Evolutionary conservation across 2,888 invertebrate species (phyloP).

Genomic region (Meloe dianella): DNA sequence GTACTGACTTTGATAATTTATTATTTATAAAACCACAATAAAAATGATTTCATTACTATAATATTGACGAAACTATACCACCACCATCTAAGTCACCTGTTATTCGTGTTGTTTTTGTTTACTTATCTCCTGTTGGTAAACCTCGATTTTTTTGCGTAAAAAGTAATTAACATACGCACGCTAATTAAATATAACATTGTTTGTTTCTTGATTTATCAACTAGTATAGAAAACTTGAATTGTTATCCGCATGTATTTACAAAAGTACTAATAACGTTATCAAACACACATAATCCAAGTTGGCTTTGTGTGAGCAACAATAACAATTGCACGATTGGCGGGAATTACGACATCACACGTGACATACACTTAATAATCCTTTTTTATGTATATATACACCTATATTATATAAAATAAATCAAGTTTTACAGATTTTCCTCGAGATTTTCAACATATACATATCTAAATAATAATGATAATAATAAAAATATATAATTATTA

Average conservation of each 20-base stretch:
- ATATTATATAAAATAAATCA: background rate
- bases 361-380: background rate
- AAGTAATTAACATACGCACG: background rate
- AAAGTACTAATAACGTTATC: slow-evolving; percentile 12
- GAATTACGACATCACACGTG: slow-evolving; percentile 12
- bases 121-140: background rate
- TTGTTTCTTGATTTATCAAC: slow-evolving; percentile 10
- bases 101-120: background rate
- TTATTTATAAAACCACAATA: slow-evolving; percentile 25
- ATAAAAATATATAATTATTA: background rate
- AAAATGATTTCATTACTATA: background rate
- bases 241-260: slow-evolving; percentile 11
- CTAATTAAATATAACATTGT: slow-evolving; percentile 11
- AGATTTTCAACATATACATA: background rate
- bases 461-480: background rate
- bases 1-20: slow-evolving; percentile 25
- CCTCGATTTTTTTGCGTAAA: slow-evolving; percentile 8
- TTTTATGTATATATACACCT: background rate
- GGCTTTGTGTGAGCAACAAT: background rate
- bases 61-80: background rate
- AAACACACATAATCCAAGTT: slow-evolving; percentile 13
- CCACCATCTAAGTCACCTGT: background rate
- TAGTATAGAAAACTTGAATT: slow-evolving; percentile 12
- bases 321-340: slow-evolving; percentile 10
- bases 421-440: background rate